Evolutionary conservation across 1,140 invertebrate genomes (phyloP), one percentile per base, ranked within the genome.

Genomic region (Tribolium madens): DNA sequence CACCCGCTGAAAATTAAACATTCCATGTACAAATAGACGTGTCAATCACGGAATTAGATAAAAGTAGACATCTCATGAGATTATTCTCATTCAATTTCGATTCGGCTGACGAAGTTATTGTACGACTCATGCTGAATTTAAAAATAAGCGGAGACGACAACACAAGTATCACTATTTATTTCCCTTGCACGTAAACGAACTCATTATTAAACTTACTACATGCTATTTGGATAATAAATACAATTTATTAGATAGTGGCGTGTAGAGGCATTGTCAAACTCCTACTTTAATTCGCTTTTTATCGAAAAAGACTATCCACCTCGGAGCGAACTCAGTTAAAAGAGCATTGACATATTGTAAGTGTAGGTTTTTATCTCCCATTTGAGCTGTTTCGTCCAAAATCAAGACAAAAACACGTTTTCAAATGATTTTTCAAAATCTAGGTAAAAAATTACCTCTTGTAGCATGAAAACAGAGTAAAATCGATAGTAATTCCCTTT

Each of bases 161-260:
- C 57, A 64, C 26, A 33, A 64, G 57, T 12, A 64, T 21, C 14
- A 64, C 21, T 26, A 26, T 71, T 72, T 72, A 72, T 72, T 72
- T 72, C 9, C 46, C 13, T 31, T 72, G 46, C 70, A 72, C 46
- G 70, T 72, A 72, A 31, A 48, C 50, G 21, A 71, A 69, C 33
- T 71, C 68, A 71, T 72, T 72, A 50, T 15, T 33, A 72, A 71
- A 72, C 46, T 48, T 13, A 52, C 42, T 72, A 48, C 70, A 72
- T 72, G 70, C 70, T 52, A 72, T 72, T 72, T 72, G 46, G 50
- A 72, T 18, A 52, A 46, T 72, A 72, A 48, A 72, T 52, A 50
- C 70, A 72, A 72, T 72, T 72, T 72, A 72, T 50, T 72, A 52
- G 70, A 72, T 72, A 36, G 42, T 72, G 13, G 70, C 70, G 70